These are phyloP conservation scores for Idaea straminata DNA, from an alignment of 2,888 invertebrate genomes.

Conservation along the genomic window DNA sequence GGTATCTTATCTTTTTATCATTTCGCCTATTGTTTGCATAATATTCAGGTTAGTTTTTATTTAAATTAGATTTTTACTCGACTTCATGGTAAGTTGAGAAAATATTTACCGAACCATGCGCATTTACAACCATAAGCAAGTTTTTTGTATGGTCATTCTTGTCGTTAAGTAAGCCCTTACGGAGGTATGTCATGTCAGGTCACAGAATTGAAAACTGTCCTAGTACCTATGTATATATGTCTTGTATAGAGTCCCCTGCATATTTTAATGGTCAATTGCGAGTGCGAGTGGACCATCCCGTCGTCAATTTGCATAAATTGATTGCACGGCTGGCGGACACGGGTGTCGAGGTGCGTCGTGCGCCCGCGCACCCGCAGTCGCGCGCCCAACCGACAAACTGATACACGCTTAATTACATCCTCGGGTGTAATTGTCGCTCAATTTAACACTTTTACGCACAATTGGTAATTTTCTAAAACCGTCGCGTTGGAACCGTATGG, in stretches of 20 bases:
- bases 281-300: slow-evolving; percentile 57
- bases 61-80: background rate
- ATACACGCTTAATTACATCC: slow-evolving; percentile 77
- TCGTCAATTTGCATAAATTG: slow-evolving; percentile 77
- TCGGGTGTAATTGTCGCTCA: slow-evolving; percentile 61
- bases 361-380: slow-evolving; percentile 61
- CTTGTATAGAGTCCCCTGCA: slow-evolving; percentile 31
- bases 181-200: background rate
- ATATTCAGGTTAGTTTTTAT: slow-evolving; percentile 4
- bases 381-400: slow-evolving; percentile 73
- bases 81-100: background rate
- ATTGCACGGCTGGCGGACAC: slow-evolving; percentile 56
- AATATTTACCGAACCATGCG: background rate
- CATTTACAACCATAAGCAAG: background rate
- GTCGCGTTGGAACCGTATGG: slow-evolving; percentile 36
- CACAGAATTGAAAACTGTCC: background rate
- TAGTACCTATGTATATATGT: background rate
- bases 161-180: background rate
- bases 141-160: background rate
- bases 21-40: background rate
- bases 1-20: background rate
- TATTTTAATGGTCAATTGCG: slow-evolving; percentile 51
- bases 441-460: slow-evolving; percentile 60
- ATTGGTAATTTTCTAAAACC: slow-evolving; percentile 51
- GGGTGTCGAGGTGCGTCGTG: slow-evolving; percentile 53